Percentiles rank a stretch among this genome's conserved stretches.
Conservation (phyloP, 2,797 vertebrate genomes). For the Sciurus carolinensis region DNA sequence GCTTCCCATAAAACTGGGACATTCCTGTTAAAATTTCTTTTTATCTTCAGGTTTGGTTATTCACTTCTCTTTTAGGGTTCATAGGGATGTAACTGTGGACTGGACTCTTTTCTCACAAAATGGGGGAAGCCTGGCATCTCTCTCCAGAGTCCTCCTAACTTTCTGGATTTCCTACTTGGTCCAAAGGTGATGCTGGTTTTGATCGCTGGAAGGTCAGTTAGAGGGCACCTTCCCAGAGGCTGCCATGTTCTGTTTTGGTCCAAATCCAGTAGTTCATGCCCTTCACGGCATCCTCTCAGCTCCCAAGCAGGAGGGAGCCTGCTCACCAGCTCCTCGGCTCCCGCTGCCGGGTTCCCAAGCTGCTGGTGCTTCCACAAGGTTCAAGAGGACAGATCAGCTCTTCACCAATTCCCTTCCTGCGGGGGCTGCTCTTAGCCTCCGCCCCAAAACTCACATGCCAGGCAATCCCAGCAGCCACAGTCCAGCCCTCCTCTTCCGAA, state of each 20-base stretch:
- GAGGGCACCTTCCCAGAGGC: not conserved
- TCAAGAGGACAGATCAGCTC: not conserved
- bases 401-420: not conserved
- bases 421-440: not conserved
- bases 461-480: not conserved
- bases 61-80: not conserved
- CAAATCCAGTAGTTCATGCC: too few species aligned
- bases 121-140: not conserved
- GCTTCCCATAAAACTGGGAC: not conserved
- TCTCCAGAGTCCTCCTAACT: not conserved
- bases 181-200: not conserved
- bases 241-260: not conserved
- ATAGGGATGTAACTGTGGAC: not conserved
- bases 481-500: not conserved
- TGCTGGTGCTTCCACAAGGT: not conserved
- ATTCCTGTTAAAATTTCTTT: not conserved
- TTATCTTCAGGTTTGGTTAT: conserved; percentile 22
- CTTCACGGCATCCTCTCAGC: not conserved
- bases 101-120: not conserved
- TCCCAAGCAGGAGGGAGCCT: not conserved
- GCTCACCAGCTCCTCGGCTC: not conserved
- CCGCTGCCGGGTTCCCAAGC: not conserved
- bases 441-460: not conserved
- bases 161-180: not conserved
- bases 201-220: not conserved